Conservation (phyloP, 2,797 vertebrate species). For the Alcedo atthis region DNA sequence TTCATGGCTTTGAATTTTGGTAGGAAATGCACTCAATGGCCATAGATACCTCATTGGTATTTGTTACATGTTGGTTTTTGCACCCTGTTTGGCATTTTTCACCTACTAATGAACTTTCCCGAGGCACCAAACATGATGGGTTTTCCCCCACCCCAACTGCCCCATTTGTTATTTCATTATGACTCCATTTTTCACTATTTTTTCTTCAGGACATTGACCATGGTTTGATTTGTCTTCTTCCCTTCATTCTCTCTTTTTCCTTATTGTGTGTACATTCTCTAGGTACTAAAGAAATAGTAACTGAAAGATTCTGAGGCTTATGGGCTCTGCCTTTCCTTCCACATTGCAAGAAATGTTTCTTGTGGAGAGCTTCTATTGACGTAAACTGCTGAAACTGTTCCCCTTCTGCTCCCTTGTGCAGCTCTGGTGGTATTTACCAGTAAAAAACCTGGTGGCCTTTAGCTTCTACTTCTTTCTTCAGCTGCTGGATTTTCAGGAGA, state of each 20-base stretch:
- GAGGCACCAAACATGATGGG: background rate
- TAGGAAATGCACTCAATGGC: background rate
- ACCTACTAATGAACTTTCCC: background rate
- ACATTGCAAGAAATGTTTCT: background rate
- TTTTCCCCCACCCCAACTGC: background rate
- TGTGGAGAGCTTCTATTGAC: background rate
- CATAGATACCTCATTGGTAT: background rate
- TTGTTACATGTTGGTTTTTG: background rate
- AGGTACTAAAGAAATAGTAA: background rate
- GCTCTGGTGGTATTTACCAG: no score
- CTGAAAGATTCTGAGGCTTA: background rate
- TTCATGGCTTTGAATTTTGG: background rate
- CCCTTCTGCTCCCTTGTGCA: background rate
- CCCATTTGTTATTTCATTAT: background rate
- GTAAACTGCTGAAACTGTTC: background rate
- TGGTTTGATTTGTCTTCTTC: background rate
- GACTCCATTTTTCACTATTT: background rate
- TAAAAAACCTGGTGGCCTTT: background rate
- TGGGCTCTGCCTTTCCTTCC: background rate
- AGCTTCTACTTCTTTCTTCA: background rate
- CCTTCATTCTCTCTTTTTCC: background rate
- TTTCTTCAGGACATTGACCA: background rate
- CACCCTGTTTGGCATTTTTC: background rate
- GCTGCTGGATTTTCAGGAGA: background rate
- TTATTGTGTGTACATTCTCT: background rate